A percentile compares a stretch with the other conserved stretches of the same genome.
Evolutionary conservation across 2,113 vertebrate genomes (phyloP).

Genomic region (Rhodinocichla rosea): DNA sequence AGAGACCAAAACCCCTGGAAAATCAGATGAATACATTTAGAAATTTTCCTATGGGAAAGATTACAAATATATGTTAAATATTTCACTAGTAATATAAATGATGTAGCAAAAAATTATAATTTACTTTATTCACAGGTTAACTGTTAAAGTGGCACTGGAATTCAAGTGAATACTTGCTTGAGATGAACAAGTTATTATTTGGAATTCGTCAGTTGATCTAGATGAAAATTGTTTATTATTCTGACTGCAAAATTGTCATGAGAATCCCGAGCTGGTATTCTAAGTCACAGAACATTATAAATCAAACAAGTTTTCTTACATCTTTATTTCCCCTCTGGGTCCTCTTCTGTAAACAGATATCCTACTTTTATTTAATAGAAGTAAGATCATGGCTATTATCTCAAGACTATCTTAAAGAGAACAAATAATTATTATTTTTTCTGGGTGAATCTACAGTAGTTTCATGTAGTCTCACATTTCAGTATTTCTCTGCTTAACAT

Average conservation of each 20-base stretch:
- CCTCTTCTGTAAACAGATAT: background rate
- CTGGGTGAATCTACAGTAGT: background rate
- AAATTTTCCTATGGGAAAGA: background rate
- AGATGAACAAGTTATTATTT: background rate
- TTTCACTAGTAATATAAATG: background rate
- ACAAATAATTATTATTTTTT: background rate
- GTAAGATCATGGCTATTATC: background rate
- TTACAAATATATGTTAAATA: background rate
- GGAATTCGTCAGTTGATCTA: background rate
- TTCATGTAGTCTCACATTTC: background rate
- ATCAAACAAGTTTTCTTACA: background rate
- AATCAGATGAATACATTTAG: slow-evolving; percentile 1
- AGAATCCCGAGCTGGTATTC: background rate
- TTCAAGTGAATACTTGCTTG: background rate
- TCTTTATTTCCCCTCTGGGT: background rate
- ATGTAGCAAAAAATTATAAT: background rate
- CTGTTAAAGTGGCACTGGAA: background rate
- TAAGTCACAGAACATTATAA: background rate
- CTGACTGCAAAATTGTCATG: background rate
- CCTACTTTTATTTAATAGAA: background rate
- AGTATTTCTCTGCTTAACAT: background rate
- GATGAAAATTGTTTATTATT: background rate
- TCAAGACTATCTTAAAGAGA: background rate
- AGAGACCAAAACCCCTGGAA: background rate
- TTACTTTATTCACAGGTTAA: background rate